Base-by-base conservation (phyloP, 2,888 invertebrate genomes). In the Synergus laeviventris region DNA sequence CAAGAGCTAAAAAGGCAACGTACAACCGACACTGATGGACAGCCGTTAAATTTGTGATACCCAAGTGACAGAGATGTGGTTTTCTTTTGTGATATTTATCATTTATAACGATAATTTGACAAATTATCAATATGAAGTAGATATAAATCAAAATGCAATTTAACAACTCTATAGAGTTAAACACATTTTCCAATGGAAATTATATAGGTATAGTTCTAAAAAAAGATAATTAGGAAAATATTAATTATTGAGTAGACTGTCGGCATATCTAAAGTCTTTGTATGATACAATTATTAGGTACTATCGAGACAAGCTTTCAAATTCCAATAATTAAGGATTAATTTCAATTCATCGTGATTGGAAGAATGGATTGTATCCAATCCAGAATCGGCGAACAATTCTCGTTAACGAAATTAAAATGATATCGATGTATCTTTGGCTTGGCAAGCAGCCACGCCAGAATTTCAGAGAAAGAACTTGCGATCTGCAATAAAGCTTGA, bases 391-490 rank as follows among this genome's bases (percentile, higher is more conserved):
- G n/a, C n/a, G 9, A 49, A 49, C 49, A 42, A 66, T 42, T 21
- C 14, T 38, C 38, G 18, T 38, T n/a, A 64, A 21, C 36, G 38
- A 36, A n/a, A 64, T 64, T 64, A 24, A 24, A 66, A 66, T 66
- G 21, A 66, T n/a, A n/a, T 18, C 49, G n/a, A 21, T 24, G 18
- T 24, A 3, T 24, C 45, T 42, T 66, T 21, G 42, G 16, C 24
- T 66, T 66, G 66, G 66, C 66, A 66, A 66, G 42, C 42, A 66
- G 66, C 66, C 66, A 66, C 21, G 45, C 18, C 24, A 66, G 24
- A 45, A 12, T 64, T 64, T 64, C 8, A 21, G 18, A 12, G 42
- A 64, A 39, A 21, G 21, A 62, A 38, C n/a, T n/a, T n/a, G 49
- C 49, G 49, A 49, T 64, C 21, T 42, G 66, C 21, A 45, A 16